phyloP scores from a whole-genome alignment of 2,113 vertebrate species.

The Sturnus vulgaris region DNA sequence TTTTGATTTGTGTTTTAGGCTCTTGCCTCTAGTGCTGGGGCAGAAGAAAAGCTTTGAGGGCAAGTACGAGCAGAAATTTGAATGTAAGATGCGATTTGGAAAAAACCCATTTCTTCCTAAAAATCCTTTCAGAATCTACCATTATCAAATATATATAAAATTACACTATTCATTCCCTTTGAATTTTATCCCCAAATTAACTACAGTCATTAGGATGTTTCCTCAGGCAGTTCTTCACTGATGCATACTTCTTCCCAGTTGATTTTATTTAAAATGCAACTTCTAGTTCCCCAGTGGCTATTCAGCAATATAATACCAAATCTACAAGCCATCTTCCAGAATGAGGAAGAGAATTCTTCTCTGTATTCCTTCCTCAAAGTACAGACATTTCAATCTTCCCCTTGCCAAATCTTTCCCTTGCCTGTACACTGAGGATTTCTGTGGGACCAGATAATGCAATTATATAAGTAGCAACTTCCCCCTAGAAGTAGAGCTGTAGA shows the following conservation, averaged over 20 bases:
- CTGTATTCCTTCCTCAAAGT: neutral
- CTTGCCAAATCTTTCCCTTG: neutral
- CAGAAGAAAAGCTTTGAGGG: neutral
- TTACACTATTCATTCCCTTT: neutral
- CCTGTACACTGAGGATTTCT: neutral
- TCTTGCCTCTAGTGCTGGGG: neutral
- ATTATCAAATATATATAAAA: neutral
- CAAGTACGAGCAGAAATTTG: neutral
- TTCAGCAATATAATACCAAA: neutral
- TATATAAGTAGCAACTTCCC: neutral
- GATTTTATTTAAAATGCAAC: conserved; percentile 5
- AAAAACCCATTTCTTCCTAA: neutral
- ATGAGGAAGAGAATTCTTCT: neutral
- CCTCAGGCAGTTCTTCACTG: neutral
- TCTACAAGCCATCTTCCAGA: neutral
- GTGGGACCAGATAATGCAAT: neutral
- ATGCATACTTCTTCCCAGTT: neutral
- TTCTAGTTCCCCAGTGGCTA: neutral
- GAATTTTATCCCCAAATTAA: neutral
- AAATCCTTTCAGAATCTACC: neutral
- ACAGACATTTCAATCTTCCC: neutral
- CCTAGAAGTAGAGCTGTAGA: neutral
- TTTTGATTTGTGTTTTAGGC: neutral
- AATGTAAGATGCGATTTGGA: neutral
- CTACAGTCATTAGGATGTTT: neutral